Conservation (phyloP, 2,797 vertebrate genomes). For the Gallirallus australis region DNA sequence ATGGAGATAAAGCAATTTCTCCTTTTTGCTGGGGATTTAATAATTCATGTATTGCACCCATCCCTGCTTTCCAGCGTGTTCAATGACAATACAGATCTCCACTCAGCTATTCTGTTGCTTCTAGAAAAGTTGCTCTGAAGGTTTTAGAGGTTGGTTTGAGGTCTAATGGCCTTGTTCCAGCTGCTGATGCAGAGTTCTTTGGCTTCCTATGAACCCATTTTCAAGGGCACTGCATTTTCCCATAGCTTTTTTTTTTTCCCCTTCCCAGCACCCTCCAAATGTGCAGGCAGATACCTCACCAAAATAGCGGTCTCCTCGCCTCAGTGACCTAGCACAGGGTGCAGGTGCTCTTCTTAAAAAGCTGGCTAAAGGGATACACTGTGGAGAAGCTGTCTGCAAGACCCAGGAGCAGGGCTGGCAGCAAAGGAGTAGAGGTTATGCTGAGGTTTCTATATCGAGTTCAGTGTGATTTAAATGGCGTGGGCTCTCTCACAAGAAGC, state of each 20-base stretch:
- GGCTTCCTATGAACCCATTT: not conserved
- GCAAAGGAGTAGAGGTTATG: not conserved
- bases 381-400: not conserved
- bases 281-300: conserved; percentile 20
- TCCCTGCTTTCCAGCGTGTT: not conserved
- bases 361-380: not conserved
- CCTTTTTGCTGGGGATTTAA: conserved; percentile 16
- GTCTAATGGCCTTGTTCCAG: conserved; percentile 59
- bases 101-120: conserved; percentile 37
- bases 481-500: not conserved
- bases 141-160: conserved; percentile 50
- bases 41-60: conserved; percentile 16
- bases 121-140: conserved; percentile 45
- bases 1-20: not conserved
- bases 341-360: conserved; percentile 4
- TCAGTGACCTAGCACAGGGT: not conserved
- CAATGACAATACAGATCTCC: not conserved
- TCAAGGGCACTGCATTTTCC: conserved; percentile 56
- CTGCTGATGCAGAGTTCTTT: conserved; percentile 57
- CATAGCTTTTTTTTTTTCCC: not conserved
- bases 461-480: not conserved
- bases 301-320: conserved; percentile 27
- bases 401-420: not conserved
- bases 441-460: not conserved
- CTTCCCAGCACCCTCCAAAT: conserved; percentile 11